phyloP scores from a whole-genome alignment of 2,888 invertebrate genomes.

The Eulithis prunata region DNA sequence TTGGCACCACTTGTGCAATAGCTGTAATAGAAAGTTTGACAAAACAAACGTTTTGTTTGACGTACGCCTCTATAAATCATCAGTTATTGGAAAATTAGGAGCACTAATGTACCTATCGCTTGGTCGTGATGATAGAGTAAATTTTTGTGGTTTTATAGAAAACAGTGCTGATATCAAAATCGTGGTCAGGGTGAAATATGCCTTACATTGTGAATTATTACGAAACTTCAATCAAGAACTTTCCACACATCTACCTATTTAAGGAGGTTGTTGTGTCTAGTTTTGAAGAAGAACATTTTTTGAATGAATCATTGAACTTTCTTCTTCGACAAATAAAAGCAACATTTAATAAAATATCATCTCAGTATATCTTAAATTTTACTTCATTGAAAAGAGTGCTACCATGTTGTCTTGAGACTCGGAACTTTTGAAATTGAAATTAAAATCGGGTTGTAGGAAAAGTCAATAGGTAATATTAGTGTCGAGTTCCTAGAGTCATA shows the following conservation, averaged over 20 bases:
- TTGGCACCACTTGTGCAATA: conserved; percentile 51
- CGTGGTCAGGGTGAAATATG: too few relatives aligned
- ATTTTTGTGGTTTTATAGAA: too few relatives aligned
- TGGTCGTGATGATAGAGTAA: too few relatives aligned
- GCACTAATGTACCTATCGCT: neutral
- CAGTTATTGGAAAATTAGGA: conserved; percentile 36
- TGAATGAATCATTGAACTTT: conserved; percentile 26
- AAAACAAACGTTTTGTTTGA: conserved; percentile 36
- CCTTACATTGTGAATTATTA: too few relatives aligned
- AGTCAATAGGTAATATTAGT: neutral
- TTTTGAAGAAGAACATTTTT: too few relatives aligned
- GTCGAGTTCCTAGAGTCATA: neutral
- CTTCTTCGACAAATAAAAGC: conserved; percentile 23
- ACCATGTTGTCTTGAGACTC: conserved; percentile 1
- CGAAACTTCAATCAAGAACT: too few relatives aligned
- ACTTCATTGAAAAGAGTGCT: conserved; percentile 7
- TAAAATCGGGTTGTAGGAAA: too few relatives aligned
- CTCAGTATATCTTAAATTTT: neutral
- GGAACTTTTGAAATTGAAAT: neutral
- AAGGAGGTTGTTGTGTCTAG: too few relatives aligned
- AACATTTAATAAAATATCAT: conserved; percentile 17
- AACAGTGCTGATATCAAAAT: too few relatives aligned
- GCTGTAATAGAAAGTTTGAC: conserved; percentile 42
- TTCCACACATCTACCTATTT: too few relatives aligned
- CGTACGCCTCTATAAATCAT: conserved; percentile 35